phyloP scores from a whole-genome alignment of 1,140 invertebrate species.

The Conus ventricosus region DNA sequence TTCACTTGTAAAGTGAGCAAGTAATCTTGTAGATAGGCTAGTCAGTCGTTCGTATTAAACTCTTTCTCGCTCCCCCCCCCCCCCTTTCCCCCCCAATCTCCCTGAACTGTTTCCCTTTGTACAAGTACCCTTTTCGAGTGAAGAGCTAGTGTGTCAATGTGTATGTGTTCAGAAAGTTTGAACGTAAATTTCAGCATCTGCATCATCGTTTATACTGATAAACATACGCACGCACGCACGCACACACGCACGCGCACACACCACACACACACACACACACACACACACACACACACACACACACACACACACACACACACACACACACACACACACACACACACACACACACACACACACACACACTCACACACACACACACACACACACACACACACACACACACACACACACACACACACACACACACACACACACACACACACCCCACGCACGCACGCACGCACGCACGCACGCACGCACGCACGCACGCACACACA shows the following conservation, averaged over 20 bases:
- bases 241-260: too few species aligned
- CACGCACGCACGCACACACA: not conserved
- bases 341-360: not conserved
- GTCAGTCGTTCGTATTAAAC: too few species aligned
- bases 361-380: not conserved
- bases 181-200: not conserved
- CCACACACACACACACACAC: not conserved
- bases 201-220: too few species aligned
- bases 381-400: not conserved
- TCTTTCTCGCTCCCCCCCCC: too few species aligned
- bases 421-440: conserved; percentile 19
- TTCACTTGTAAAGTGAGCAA: too few species aligned
- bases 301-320: not conserved
- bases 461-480: conserved; percentile 13
- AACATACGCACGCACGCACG: too few species aligned
- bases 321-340: not conserved
- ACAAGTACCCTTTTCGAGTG: too few species aligned
- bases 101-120: too few species aligned
- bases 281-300: not conserved
- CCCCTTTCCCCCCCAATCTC: too few species aligned
- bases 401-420: conserved; percentile 6
- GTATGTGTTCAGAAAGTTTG: not conserved
- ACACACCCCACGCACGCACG: conserved; percentile 10
- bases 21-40: too few species aligned
- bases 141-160: not conserved